phyloP scores from a whole-genome alignment of 37 sponge, comb jelly and placozoan genomes.

The Cladorhizidae sp. region DNA sequence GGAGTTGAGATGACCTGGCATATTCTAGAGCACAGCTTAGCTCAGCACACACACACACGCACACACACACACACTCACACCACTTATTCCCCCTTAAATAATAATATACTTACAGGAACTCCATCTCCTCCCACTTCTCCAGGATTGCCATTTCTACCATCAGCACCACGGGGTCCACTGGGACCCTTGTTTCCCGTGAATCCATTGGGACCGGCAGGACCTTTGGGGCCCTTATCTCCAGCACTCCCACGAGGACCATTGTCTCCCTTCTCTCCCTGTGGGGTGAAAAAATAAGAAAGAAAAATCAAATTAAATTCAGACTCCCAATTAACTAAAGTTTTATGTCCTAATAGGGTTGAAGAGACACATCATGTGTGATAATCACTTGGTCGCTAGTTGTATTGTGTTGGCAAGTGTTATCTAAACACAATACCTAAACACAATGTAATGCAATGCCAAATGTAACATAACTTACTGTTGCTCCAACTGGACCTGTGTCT shows the following conservation, averaged over 20 bases:
- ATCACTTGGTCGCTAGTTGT: not conserved
- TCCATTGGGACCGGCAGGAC: constrained; percentile 51
- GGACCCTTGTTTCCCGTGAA: constrained; percentile 44
- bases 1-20: no score
- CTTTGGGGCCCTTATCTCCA: constrained; percentile 61
- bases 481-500: constrained; percentile 50
- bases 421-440: no score
- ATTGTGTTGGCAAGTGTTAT: no score
- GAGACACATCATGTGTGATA: not conserved
- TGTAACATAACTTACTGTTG: constrained; percentile 40
- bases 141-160: constrained; percentile 68
- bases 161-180: constrained; percentile 44
- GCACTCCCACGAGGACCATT: constrained; percentile 37
- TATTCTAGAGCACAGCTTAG: no score
- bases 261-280: constrained; percentile 67
- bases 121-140: constrained; percentile 58
- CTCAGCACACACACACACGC: not conserved
- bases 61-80: no score
- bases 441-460: not conserved
- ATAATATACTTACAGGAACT: constrained; percentile 21
- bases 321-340: not conserved
- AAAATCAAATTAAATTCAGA: not conserved
- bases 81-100: constrained; percentile 2
- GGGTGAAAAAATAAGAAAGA: not conserved
- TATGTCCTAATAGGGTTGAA: not conserved